phyloP scores from a whole-genome alignment of 2,113 vertebrate genomes.

The mouse (Mus musculus) region DNA sequence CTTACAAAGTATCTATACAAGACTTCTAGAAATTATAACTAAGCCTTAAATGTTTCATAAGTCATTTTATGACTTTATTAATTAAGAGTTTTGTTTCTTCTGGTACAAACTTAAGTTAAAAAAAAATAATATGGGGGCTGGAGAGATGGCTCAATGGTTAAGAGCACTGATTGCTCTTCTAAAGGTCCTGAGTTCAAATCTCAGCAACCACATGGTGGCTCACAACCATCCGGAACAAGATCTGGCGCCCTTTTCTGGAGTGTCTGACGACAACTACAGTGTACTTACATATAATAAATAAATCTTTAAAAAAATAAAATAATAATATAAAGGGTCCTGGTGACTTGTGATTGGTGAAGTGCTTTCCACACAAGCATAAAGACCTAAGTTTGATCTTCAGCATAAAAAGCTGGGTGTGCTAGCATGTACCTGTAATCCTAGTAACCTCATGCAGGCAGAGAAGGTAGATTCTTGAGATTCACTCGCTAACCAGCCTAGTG shows the following conservation, averaged over 20 bases:
- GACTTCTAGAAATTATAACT: conserved; percentile 38
- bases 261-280: no score
- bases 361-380: neutral
- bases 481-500: neutral
- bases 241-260: no score
- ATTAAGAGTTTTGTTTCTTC: conserved; percentile 37
- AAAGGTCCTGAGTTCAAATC: no score
- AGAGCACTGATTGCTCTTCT: no score
- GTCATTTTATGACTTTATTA: neutral
- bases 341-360: neutral
- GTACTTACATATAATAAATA: no score
- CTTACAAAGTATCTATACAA: conserved; percentile 8
- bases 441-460: neutral
- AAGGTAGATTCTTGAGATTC: neutral
- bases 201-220: no score
- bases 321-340: neutral
- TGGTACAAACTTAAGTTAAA: neutral
- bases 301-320: no score
- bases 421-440: neutral
- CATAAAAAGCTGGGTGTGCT: neutral
- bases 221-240: no score
- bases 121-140: neutral
- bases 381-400: neutral
- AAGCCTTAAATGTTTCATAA: conserved; percentile 23
- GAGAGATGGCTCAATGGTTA: no score